Base-by-base conservation (phyloP, 2,888 invertebrate species). In the Cryptus viduatorius region DNA sequence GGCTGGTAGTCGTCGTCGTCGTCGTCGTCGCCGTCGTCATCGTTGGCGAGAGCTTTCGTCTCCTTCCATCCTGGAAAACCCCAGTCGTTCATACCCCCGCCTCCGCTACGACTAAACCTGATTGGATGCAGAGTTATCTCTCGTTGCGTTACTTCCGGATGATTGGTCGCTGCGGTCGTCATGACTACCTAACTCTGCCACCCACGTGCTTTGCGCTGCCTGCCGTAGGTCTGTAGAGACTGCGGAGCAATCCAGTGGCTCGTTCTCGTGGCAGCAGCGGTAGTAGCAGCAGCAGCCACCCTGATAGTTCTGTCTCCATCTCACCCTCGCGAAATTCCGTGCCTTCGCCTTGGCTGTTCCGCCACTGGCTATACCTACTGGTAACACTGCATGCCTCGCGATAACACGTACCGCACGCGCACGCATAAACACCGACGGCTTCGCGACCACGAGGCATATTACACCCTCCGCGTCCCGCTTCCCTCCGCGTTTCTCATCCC, bases 101-200 rank as follows among this genome's bases (percentile, higher is more conserved):
- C 89, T 89, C 90, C 91, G 92, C 90, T 91, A 92, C 80, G 86
- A 81, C 85, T 93, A 93, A 93, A 93, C 92, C 93, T 93, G 93
- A 93, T 93, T 93, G 93, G 93, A 93, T 93, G 93, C 93, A 92
- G 93, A 93, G 93, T 93, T 93, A 93, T 93, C 93, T 93, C 93
- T 93, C 92, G 93, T 89, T 90, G 91, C 92, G 93, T 93, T 93
- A 93, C 93, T 93, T 93, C 93, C 93, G 93, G 93, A 93, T 93
- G 93, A 93, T 93, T 93, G 93, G 93, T 93, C 91, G 92, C 90
- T 93, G 93, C 90, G 93, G 93, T 93, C 92, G 93, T 92, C 93
- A 93, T 93, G 93, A 92, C 93, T 93, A 93, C 93, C 92, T 90
- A 89, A 88, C 91, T 83, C 89, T 87, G 87, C 89, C 91, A 89